Conservation (phyloP, 2,797 vertebrate genomes). For the Alcedo quadribrachys region DNA sequence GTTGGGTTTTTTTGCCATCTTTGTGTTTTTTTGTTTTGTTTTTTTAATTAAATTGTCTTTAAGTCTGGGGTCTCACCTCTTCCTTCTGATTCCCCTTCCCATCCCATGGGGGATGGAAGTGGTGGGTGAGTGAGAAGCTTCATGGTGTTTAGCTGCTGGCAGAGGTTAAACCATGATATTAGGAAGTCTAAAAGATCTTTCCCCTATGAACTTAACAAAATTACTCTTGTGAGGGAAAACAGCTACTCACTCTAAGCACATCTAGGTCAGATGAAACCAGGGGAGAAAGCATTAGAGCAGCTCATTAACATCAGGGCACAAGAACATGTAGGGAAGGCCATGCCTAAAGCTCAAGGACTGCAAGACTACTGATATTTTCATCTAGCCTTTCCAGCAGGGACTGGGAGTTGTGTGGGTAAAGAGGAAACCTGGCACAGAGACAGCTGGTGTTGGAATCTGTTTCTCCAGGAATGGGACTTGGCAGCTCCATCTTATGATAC, state of each 20-base stretch:
- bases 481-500: not conserved
- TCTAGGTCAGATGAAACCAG: not conserved
- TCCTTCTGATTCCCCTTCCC: too few relatives aligned
- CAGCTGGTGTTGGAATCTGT: not conserved
- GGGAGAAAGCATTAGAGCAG: not conserved
- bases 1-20: too few relatives aligned
- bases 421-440: not conserved
- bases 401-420: not conserved
- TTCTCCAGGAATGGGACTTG: not conserved
- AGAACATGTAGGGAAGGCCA: not conserved
- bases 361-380: not conserved
- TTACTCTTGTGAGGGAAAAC: not conserved
- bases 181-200: not conserved
- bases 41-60: too few relatives aligned
- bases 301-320: not conserved
- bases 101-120: too few relatives aligned
- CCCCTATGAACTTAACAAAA: not conserved
- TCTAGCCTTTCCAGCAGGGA: not conserved
- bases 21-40: too few relatives aligned
- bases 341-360: not conserved
- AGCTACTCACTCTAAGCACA: not conserved
- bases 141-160: too few relatives aligned
- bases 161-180: too few relatives aligned
- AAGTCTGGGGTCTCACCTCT: too few relatives aligned
- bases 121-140: too few relatives aligned